Base-by-base conservation (phyloP, 2,888 invertebrate genomes). In the Aleiodes leptofemur region DNA sequence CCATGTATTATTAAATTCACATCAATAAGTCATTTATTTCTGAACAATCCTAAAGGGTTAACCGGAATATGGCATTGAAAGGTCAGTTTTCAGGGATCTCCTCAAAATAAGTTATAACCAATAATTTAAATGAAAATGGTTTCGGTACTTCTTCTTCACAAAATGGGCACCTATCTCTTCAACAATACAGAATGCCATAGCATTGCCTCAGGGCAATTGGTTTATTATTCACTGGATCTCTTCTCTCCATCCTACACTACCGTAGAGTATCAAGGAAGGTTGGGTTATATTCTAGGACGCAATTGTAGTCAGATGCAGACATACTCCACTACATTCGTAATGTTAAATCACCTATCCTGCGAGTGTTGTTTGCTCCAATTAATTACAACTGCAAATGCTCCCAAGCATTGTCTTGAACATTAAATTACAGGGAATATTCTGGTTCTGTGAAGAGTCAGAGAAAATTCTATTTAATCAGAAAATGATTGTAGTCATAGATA, bases 261-360 rank as follows among this genome's bases (percentile, higher is more conserved):
- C 50, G 50, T 55, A 13, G 14, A 69, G 53, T 55, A 55, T n/a
- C 48, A 23, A 31, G 34, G 43, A 70, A 55, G 43, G 34, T 69
- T 50, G 51, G 51, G 31, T 55, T 55, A 43, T 29, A 34, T 14
- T 50, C 61, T 68, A 66, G 77, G 77, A 72, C 64, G 77, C 79
- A 79, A 84, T 84, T 82, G 79, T 78, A 77, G 81, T 84, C 82
- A 80, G 78, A 76, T 78, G 81, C 84, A 85, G 84, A 73, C 73
- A 56, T 38, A 69, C 75, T 72, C 75, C 61, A 77, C 73, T 78
- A 77, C 75, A 79, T 78, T 76, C 76, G 78, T 73, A 64, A 80
- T 82, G 82, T 76, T 80, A 81, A 83, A 82, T 82, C 78, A 80
- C 79, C 78, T 69, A 73, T 71, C 59, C 73, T 74, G 31, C 70